Conservation (phyloP, 2,113 vertebrate species). For the Osmerus mordax region DNA sequence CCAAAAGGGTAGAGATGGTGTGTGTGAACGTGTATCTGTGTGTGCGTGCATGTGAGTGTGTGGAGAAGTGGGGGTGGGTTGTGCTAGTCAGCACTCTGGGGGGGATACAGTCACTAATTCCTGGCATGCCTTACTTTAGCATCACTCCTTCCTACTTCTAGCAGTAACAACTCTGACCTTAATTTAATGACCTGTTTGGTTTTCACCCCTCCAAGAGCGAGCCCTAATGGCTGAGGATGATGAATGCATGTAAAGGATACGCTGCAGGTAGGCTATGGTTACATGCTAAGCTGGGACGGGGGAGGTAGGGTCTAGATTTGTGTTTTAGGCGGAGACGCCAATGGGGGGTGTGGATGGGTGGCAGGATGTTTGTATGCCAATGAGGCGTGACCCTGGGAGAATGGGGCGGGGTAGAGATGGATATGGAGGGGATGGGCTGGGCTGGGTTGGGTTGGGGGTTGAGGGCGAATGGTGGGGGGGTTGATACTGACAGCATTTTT, state of each 20-base stretch:
- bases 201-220: conserved; percentile 60
- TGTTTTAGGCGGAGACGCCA: not conserved
- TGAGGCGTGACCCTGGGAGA: conserved; percentile 76
- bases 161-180: conserved; percentile 7
- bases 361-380: conserved; percentile 82
- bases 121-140: conserved; percentile 1
- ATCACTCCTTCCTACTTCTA: no score
- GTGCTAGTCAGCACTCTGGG: not conserved
- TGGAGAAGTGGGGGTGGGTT: not conserved
- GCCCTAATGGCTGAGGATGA: conserved; percentile 79
- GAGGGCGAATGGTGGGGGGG: conserved; percentile 43
- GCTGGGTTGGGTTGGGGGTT: conserved; percentile 44
- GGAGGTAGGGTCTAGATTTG: not conserved
- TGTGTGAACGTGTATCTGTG: not conserved
- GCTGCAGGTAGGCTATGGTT: conserved; percentile 82
- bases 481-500: not conserved
- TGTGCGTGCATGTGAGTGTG: not conserved
- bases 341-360: conserved; percentile 47
- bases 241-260: conserved; percentile 80
- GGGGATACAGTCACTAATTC: conserved; percentile 8
- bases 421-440: conserved; percentile 50
- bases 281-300: conserved; percentile 66
- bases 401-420: conserved; percentile 64
- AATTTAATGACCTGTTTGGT: conserved; percentile 63
- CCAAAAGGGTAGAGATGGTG: no score